Base-by-base conservation (phyloP, 1,140 invertebrate genomes). In the Copidosoma floridanum region DNA sequence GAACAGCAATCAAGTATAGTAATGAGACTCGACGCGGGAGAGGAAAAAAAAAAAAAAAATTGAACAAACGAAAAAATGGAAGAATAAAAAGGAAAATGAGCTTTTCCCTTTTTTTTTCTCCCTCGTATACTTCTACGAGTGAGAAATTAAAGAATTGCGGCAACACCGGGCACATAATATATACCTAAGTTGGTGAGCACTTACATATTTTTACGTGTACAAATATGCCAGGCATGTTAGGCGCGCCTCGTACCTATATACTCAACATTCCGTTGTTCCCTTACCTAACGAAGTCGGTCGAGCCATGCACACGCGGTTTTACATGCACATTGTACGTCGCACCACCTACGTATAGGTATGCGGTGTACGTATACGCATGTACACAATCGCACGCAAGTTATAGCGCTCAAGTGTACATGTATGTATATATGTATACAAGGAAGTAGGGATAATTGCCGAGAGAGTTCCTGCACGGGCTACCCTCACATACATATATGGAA, bases 381-480 rank as follows among this genome's bases (percentile, higher is more conserved):
- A 16, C 21, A 18, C 21, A 14, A 3, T 12, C 24, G 35, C 23
- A n/a, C 32, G 35, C 32, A 24, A 48, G 12, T 37, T 16, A 18
- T 8, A 12, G 40, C 11, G 43, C 6, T 48, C 20, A 43, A 37
- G 48, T 52, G n/a, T n/a, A n/a, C n/a, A n/a, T n/a, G n/a, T n/a
- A n/a, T n/a, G n/a, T n/a, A n/a, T n/a, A n/a, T n/a, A n/a, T n/a
- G n/a, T n/a, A n/a, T n/a, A 35, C 20, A 21, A 35, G 43, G 46
- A 48, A 50, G 60, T 37, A 63, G 55, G 61, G 61, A 63, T 63
- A 63, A 63, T 63, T 58, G 61, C 56, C 43, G 55, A 27, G 23
- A 21, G n/a, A n/a, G n/a, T n/a, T n/a, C n/a, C n/a, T n/a, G n/a
- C n/a, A n/a, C n/a, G n/a, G n/a, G n/a, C n/a, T n/a, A n/a, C n/a